These are phyloP conservation scores for Eurois occulta DNA, from an alignment of 2,888 invertebrate genomes.

Conservation along the genomic window DNA sequence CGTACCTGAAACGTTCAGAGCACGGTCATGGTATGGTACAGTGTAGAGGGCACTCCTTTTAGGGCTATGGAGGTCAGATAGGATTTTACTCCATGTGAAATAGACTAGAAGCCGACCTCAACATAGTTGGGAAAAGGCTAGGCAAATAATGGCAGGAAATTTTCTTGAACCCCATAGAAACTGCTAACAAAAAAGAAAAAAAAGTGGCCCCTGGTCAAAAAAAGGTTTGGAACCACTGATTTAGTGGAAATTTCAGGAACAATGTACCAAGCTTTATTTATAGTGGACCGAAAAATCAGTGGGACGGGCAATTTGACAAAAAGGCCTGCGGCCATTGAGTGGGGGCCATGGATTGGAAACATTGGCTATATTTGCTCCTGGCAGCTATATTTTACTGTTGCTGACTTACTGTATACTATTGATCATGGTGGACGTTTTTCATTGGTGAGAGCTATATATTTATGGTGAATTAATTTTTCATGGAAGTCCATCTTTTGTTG, in stretches of 20 bases:
- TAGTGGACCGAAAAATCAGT: conserved; percentile 49
- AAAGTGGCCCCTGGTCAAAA: not conserved
- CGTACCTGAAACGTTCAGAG: not conserved
- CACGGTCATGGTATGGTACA: not conserved
- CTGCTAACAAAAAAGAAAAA: not conserved
- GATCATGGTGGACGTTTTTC: conserved; percentile 10
- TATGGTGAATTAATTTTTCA: not conserved
- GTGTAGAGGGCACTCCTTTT: not conserved
- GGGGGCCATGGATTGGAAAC: conserved; percentile 46
- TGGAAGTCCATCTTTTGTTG: not conserved
- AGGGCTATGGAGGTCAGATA: not conserved
- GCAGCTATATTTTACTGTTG: conserved; percentile 36
- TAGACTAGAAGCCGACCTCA: not conserved
- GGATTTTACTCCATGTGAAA: not conserved
- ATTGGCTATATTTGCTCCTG: conserved; percentile 27
- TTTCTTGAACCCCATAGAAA: not conserved
- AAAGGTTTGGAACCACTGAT: conserved; percentile 2
- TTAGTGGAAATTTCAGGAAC: conserved; percentile 38
- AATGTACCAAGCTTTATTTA: conserved; percentile 44
- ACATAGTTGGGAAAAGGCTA: not conserved
- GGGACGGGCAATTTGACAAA: conserved; percentile 50
- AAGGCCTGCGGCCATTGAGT: conserved; percentile 41
- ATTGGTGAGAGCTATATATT: conserved; percentile 2
- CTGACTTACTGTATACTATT: conserved; percentile 29
- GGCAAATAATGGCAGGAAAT: not conserved